Percentiles rank a stretch among this genome's conserved stretches.
Evolutionary conservation across 2,797 vertebrate species (phyloP).

Genomic region (Percopsis omiscomaycus): DNA sequence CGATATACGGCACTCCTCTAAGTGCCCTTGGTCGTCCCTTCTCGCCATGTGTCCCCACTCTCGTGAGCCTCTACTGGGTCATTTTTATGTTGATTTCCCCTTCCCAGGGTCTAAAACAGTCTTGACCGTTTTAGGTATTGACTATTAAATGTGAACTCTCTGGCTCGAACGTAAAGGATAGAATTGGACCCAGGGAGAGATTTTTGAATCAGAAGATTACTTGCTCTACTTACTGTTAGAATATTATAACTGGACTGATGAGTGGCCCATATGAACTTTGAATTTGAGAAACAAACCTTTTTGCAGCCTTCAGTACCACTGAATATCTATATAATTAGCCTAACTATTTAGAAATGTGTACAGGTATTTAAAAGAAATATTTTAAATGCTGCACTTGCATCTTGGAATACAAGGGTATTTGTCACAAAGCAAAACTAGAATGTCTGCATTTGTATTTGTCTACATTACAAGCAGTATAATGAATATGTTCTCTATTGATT

Average conservation of each 20-base stretch:
- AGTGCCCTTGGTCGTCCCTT: conserved; percentile 65
- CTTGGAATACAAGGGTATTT: too few relatives aligned
- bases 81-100: conserved; percentile 27
- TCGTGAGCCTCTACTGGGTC: conserved; percentile 35
- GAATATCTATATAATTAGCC: too few relatives aligned
- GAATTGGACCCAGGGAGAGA: neutral
- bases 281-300: too few relatives aligned
- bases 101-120: conserved; percentile 19
- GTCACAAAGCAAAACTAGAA: neutral
- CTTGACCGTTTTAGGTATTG: conserved; percentile 32
- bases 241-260: too few relatives aligned
- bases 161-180: conserved; percentile 7
- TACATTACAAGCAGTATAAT: neutral
- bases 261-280: too few relatives aligned
- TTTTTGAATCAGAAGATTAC: neutral
- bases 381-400: neutral
- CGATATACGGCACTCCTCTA: conserved; percentile 52
- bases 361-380: too few relatives aligned
- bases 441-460: neutral
- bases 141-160: conserved; percentile 49
- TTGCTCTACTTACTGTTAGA: too few relatives aligned
- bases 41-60: conserved; percentile 34
- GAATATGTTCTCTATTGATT: conserved; percentile 11
- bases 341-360: too few relatives aligned
- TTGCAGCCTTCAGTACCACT: too few relatives aligned